These are phyloP conservation scores for Enteromius fasciolatus DNA, from an alignment of 2,797 vertebrate genomes.

Conservation along the genomic window DNA sequence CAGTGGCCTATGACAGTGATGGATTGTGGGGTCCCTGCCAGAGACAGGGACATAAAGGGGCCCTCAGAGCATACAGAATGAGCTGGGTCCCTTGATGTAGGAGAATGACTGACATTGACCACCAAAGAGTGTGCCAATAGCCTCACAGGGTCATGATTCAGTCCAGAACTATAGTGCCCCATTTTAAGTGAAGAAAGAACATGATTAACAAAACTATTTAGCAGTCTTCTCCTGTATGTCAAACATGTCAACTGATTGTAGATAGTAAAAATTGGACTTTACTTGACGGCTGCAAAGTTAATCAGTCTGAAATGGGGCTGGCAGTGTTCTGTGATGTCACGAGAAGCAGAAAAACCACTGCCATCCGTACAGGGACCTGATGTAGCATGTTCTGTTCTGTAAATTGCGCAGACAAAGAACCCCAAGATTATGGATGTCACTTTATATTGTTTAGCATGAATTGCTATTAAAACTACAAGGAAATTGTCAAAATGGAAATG, in stretches of 20 bases:
- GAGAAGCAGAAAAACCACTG: constrained; percentile 11
- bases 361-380: neutral
- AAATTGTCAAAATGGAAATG: neutral
- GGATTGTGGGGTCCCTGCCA: neutral
- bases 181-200: neutral
- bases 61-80: neutral
- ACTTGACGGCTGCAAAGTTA: neutral
- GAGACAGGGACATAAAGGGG: neutral
- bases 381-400: constrained; percentile 34
- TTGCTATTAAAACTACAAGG: neutral
- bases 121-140: neutral
- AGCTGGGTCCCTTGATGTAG: neutral
- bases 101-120: neutral
- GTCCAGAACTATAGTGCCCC: neutral
- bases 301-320: neutral
- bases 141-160: neutral
- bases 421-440: neutral
- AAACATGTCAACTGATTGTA: constrained; percentile 7
- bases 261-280: neutral
- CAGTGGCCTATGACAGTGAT: neutral
- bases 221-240: constrained; percentile 8
- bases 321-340: neutral
- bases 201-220: neutral
- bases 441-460: constrained; percentile 16
- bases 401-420: constrained; percentile 15